These are phyloP conservation scores for Sclerurus mexicanus DNA, from an alignment of 2,113 vertebrate species.

Conservation along the genomic window DNA sequence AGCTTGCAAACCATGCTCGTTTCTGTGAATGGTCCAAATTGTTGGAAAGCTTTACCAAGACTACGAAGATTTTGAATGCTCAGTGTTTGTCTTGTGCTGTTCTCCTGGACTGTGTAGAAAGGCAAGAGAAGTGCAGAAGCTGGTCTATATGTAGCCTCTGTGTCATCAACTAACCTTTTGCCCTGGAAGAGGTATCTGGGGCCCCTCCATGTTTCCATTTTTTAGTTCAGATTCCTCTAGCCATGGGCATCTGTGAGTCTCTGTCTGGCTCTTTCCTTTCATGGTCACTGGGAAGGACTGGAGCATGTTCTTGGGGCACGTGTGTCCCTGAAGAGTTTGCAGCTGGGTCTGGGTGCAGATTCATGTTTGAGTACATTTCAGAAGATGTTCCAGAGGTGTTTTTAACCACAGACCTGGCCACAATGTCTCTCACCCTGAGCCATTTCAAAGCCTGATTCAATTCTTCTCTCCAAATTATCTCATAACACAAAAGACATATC, in stretches of 20 bases:
- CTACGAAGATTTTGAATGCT: neutral
- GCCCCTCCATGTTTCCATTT: neutral
- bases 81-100: neutral
- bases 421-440: neutral
- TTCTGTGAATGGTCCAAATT: neutral
- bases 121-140: neutral
- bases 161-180: neutral
- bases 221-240: neutral
- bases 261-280: neutral
- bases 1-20: fast-evolving
- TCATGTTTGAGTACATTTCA: neutral
- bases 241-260: neutral
- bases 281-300: neutral
- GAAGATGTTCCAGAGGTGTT: neutral
- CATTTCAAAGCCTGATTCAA: neutral
- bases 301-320: fast-evolving
- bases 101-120: neutral
- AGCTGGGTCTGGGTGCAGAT: neutral
- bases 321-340: neutral
- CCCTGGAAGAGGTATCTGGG: neutral
- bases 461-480: neutral
- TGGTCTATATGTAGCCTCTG: neutral
- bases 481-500: neutral
- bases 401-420: neutral
- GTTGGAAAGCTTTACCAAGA: neutral